Evolutionary conservation across 2,113 vertebrate species (phyloP).

Genomic region (Python bivittatus): DNA sequence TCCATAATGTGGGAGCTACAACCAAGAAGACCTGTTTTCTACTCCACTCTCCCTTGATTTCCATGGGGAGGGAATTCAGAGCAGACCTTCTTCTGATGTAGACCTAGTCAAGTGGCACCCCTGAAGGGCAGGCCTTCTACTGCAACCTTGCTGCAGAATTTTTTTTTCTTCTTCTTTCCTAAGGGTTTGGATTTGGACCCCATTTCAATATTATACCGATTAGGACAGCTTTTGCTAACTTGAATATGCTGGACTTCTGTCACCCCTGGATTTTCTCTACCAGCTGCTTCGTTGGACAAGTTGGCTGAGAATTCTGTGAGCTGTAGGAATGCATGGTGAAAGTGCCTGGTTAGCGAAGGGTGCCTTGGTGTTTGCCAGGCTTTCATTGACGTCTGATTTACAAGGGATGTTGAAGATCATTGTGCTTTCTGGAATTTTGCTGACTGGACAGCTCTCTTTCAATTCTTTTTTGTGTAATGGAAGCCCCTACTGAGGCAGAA

Average conservation of each 20-base stretch:
- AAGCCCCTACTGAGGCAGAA: slow-evolving; percentile 24
- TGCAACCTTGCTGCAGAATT: background rate
- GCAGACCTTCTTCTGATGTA: too few species aligned
- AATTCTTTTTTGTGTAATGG: slow-evolving; percentile 35
- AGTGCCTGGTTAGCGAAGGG: background rate
- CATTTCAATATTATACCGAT: background rate
- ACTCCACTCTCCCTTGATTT: too few species aligned
- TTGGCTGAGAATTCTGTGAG: background rate
- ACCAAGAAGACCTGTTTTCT: too few species aligned
- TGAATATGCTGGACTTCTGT: background rate
- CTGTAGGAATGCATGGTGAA: background rate
- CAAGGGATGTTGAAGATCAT: background rate
- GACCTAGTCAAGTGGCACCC: too few species aligned
- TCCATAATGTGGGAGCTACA: too few species aligned
- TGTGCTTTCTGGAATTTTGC: slow-evolving; percentile 20
- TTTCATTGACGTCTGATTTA: slow-evolving; percentile 42
- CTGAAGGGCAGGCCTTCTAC: too few species aligned
- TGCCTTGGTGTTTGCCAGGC: slow-evolving; percentile 22
- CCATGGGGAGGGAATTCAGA: too few species aligned
- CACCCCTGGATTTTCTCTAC: too few species aligned
- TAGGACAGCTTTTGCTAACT: too few species aligned
- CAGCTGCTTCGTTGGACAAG: too few species aligned
- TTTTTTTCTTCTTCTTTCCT: background rate
- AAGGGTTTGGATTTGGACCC: background rate
- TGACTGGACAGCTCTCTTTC: slow-evolving; percentile 62